Conservation (phyloP, 2,888 invertebrate genomes). For the Aphelenchoides bicaudatus region DNA sequence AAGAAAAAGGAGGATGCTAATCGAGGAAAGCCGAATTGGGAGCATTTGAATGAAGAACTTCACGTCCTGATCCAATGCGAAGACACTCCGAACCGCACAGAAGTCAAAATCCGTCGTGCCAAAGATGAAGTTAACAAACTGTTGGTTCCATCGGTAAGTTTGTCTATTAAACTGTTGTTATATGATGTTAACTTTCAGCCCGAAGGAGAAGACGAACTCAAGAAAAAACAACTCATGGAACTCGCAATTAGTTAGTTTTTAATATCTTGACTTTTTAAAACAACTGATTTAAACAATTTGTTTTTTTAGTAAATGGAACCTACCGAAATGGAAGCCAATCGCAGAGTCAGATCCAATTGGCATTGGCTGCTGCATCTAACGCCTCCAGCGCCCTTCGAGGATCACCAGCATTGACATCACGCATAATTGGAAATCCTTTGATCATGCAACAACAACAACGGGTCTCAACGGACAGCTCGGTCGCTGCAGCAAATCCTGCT, state of each 20-base stretch:
- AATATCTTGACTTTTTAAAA: too few relatives aligned
- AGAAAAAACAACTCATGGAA: conserved; percentile 99
- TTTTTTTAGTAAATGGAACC: conserved; percentile 99
- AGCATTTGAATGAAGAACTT: conserved; percentile 88
- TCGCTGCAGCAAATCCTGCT: conserved; percentile 11
- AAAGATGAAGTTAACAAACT: conserved; percentile 96
- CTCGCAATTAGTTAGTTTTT: conserved; percentile 92
- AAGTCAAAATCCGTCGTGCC: conserved; percentile 87
- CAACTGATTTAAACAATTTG: too few relatives aligned
- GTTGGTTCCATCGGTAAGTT: conserved; percentile 81
- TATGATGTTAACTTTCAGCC: conserved; percentile 15
- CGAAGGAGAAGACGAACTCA: conserved; percentile 98
- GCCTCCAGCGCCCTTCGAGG: conserved; percentile 16
- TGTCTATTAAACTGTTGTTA: not conserved
- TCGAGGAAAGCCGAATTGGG: conserved; percentile 99
- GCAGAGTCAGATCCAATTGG: conserved; percentile 20
- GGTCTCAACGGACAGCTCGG: conserved; percentile 8
- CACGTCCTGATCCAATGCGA: conserved; percentile 98
- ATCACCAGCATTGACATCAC: conserved; percentile 20
- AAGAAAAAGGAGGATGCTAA: conserved; percentile 68
- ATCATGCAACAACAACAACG: conserved; percentile 23
- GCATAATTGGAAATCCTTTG: conserved; percentile 18
- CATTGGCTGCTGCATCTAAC: conserved; percentile 17
- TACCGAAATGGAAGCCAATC: conserved; percentile 61
- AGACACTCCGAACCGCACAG: conserved; percentile 93